These are phyloP conservation scores for Andrena dorsata DNA, from an alignment of 2,888 invertebrate species.

Conservation along the genomic window DNA sequence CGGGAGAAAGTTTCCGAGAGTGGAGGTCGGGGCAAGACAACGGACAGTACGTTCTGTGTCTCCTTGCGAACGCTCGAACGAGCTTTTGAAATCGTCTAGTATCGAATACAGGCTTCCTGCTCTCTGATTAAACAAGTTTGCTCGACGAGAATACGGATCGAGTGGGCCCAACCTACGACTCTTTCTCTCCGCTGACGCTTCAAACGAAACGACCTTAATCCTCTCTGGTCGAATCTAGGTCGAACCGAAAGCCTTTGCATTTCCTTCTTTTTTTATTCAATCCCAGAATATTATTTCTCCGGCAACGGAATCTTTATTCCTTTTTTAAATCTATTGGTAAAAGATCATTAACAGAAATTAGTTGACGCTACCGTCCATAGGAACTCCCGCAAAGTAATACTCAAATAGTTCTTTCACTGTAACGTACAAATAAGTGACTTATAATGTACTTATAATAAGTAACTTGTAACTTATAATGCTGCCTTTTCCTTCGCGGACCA, in stretches of 20 bases:
- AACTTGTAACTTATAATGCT: no score
- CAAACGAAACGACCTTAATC: conserved; percentile 2
- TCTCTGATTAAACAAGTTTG: conserved; percentile 39
- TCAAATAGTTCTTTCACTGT: no score
- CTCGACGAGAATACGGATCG: background rate
- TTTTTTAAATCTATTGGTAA: no score
- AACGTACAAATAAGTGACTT: no score
- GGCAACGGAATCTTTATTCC: background rate
- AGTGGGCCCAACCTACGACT: background rate
- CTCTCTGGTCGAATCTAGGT: conserved; percentile 20
- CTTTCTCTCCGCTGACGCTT: background rate
- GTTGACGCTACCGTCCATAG: no score
- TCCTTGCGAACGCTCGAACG: conserved; percentile 26
- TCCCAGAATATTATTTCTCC: background rate
- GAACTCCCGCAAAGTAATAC: no score
- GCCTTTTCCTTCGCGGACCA: no score
- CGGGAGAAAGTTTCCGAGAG: conserved; percentile 43
- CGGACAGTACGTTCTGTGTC: conserved; percentile 4
- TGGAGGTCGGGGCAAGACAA: conserved; percentile 28
- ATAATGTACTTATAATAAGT: no score
- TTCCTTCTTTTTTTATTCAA: background rate
- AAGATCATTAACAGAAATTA: no score
- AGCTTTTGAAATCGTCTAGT: conserved; percentile 45
- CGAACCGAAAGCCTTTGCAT: background rate
- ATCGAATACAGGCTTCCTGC: conserved; percentile 28